Base-by-base conservation (phyloP, 2,797 vertebrate genomes). In the Poeciliopsis presidionis region DNA sequence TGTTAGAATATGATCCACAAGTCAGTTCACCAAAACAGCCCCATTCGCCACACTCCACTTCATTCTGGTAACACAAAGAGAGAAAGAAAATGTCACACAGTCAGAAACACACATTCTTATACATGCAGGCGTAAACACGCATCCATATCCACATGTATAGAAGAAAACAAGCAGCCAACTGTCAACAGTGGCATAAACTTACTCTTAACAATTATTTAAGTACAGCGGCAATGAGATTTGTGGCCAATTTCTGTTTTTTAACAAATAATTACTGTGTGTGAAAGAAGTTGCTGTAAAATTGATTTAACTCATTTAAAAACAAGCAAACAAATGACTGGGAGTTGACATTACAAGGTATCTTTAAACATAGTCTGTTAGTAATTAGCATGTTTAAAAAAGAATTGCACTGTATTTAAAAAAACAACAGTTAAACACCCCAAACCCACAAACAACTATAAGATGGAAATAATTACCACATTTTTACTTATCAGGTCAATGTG, bases 1-100 rank as follows among this genome's bases (percentile, higher is more conserved):
- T 76, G 55, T 93, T 85, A 88, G 93, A 94, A 94, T 92, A 90
- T 90, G 84, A 90, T 87, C 78, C 86, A 85, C 79, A 86, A 90
- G 83, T 90, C 90, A 90, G 86, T 81, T 79, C 89, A 91, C 87
- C 88, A 89, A 93, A 95, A 95, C 89, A 91, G 93, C 84, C 84
- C 87, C 88, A 91, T 94, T 93, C 88, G 89, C 89, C 86, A 91
- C 92, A 90, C 86, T 90, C 83, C 67, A 85, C 76, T 87, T 89
- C 86, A 81, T n/a, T 28, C 30, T 33, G 53, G 76, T 77, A 80
- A 84, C 79, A 90, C 83, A 84, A 84, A 83, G 78, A 83, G 81
- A 78, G 76, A 85, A 61, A 84, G 70, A 73, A 79, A 88, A 92
- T 91, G 83, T 86, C 79, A 90, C 80, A 91, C 83, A 79, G 81